Percentiles rank a stretch among this genome's conserved stretches.
Evolutionary conservation across 2,888 invertebrate genomes (phyloP).

Genomic region (Drosophila yooni): DNA sequence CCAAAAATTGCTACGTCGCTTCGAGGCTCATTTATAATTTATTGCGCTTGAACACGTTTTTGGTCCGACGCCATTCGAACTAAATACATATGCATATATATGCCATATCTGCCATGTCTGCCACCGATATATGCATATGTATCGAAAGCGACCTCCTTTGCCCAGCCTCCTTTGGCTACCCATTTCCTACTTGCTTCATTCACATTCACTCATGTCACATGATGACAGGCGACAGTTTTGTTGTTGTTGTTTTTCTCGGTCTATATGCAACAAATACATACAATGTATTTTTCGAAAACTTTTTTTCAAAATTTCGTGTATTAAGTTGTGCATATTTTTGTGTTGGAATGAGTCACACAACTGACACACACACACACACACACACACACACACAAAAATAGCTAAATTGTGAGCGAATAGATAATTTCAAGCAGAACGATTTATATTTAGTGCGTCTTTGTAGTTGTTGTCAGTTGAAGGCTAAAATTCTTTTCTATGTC

Average conservation of each 20-base stretch:
- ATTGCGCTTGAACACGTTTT: conserved; percentile 79
- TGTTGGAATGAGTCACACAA: conserved; percentile 59
- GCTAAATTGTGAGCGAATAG: conserved; percentile 53
- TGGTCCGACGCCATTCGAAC: conserved; percentile 28
- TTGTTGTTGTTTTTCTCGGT: background rate
- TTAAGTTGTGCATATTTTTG: conserved; percentile 46
- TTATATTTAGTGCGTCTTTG: conserved; percentile 55
- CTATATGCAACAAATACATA: conserved; percentile 13
- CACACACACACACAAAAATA: conserved; percentile 40
- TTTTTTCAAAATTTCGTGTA: conserved; percentile 50
- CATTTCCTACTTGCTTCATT: conserved; percentile 69
- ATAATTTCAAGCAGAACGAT: conserved; percentile 51
- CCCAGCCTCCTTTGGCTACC: conserved; percentile 48
- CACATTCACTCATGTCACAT: conserved; percentile 69
- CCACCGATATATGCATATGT: conserved; percentile 6
- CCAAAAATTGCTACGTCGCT: conserved; percentile 59
- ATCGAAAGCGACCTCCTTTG: conserved; percentile 52
- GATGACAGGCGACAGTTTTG: conserved; percentile 73
- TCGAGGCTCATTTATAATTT: conserved; percentile 76
- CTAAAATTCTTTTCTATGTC: conserved; percentile 33
- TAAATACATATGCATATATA: conserved; percentile 1
- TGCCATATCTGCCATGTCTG: conserved; percentile 25
- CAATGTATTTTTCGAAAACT: conserved; percentile 35
- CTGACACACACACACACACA: background rate
- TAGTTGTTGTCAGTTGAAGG: conserved; percentile 58